phyloP scores from a whole-genome alignment of 2,888 invertebrate genomes.

The Vanessa cardui region DNA sequence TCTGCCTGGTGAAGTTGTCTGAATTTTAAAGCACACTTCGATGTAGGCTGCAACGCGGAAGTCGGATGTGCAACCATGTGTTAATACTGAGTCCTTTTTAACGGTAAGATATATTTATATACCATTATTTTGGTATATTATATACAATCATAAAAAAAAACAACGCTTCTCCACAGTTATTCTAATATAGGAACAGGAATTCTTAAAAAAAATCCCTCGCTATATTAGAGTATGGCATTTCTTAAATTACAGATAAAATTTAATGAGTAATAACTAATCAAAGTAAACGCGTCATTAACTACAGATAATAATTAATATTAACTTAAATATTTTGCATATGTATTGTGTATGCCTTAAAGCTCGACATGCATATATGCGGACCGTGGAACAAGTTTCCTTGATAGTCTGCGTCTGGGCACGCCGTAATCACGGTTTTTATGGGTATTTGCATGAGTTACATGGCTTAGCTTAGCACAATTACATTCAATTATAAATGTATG shows the following conservation, averaged over 20 bases:
- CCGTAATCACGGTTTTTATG: conserved; percentile 12
- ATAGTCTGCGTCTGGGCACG: background rate
- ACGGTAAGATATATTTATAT: conserved; percentile 43
- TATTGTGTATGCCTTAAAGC: background rate
- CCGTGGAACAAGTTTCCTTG: conserved; percentile 11
- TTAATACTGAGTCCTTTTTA: conserved; percentile 50
- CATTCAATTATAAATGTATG: background rate
- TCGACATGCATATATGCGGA: conserved; percentile 7
- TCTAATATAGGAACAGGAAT: too few species aligned
- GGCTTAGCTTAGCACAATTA: background rate
- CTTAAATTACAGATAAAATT: background rate
- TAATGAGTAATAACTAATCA: background rate
- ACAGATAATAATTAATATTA: background rate
- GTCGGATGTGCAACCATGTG: conserved; percentile 62
- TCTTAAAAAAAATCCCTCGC: too few species aligned
- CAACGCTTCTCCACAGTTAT: too few species aligned
- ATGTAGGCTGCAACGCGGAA: conserved; percentile 55
- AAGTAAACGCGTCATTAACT: background rate
- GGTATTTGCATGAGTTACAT: conserved; percentile 9
- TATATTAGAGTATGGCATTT: too few species aligned
- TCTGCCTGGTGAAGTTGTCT: conserved; percentile 63
- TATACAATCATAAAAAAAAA: too few species aligned
- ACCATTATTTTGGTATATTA: too few species aligned
- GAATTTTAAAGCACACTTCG: conserved; percentile 69
- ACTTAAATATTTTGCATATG: background rate